phyloP scores from a whole-genome alignment of 2,888 invertebrate species.

The Anthophora plumipes region DNA sequence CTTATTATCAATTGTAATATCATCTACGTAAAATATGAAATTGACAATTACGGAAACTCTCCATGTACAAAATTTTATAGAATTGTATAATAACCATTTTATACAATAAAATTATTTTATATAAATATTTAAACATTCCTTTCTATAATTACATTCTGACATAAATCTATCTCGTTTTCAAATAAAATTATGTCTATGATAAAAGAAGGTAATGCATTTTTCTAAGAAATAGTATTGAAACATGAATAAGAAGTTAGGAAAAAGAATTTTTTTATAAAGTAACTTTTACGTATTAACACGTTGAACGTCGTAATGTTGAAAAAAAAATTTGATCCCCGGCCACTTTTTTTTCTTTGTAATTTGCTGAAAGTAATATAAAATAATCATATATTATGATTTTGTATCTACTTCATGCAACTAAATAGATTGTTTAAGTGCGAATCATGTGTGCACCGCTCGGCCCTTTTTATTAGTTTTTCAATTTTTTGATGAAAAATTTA shows the following conservation, averaged over 20 bases:
- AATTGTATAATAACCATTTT: conserved; percentile 30
- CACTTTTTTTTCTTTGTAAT: no score
- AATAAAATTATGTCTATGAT: background rate
- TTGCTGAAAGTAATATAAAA: no score
- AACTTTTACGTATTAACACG: no score
- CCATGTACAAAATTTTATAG: conserved; percentile 26
- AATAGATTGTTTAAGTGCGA: no score
- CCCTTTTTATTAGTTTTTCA: no score
- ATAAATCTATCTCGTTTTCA: background rate
- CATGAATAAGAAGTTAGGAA: background rate
- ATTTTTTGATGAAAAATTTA: no score
- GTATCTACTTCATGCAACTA: no score
- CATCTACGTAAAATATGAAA: conserved; percentile 1
- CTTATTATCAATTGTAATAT: background rate
- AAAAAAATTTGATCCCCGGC: no score
- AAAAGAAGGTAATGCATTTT: background rate
- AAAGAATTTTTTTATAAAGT: background rate
- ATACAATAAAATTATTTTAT: conserved; percentile 32
- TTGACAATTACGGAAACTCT: conserved; percentile 11
- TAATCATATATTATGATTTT: no score
- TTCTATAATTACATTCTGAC: conserved; percentile 3
- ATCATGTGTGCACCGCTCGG: no score
- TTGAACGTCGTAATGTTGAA: no score
- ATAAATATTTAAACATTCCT: conserved; percentile 7
- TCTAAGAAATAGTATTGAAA: background rate